Evolutionary conservation across 1,140 invertebrate species (phyloP), one percentile per base, ranked within the genome.

Genomic region (Drosophila gunungcola): DNA sequence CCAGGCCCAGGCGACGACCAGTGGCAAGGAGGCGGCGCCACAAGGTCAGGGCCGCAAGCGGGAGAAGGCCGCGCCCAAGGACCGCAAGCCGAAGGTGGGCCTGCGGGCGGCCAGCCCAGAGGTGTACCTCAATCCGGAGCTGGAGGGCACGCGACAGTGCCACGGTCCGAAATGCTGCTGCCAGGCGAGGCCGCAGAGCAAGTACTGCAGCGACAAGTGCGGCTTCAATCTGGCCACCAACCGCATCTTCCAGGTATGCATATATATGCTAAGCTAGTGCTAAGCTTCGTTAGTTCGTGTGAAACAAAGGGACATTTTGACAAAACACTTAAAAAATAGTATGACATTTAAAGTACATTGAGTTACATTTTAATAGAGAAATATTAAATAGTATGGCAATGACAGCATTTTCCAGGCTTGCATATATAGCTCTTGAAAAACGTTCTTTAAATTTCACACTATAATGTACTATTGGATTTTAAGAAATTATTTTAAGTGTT

Each of bases 131-230:
- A 92, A 93, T 70, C 82, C 93, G 3, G 93, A 94, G 49, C 65
- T 92, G 27, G 84, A 91, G 45, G 92, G 92, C 4, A 93, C 93
- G 0, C 92, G 95, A 4, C 98, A 99, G 78, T 99, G 98, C 92
- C 97, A 97, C 91, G 98, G 98, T 0, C 98, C 98, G 3, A 94
- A 95, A 12, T 99, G 98, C 92, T 94, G 94, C 0, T 94, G 96
- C 62, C 95, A 95, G 60, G 97, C 98, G 0, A 93, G 96, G 7
- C 94, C 94, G 29, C 95, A 95, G 11, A 98, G 97, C 51, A 99
- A 99, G 93, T 99, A 99, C 90, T 99, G 99, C 91, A 97, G 96
- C 10, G 96, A 98, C 77, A 95, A 96, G 61, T 99, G 99, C 93
- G 99, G 99, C 1, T 94, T 98, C 74, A 96, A 96, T 90, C 93